phyloP scores from a whole-genome alignment of 1,140 invertebrate species.

The Drosophila dunni region DNA sequence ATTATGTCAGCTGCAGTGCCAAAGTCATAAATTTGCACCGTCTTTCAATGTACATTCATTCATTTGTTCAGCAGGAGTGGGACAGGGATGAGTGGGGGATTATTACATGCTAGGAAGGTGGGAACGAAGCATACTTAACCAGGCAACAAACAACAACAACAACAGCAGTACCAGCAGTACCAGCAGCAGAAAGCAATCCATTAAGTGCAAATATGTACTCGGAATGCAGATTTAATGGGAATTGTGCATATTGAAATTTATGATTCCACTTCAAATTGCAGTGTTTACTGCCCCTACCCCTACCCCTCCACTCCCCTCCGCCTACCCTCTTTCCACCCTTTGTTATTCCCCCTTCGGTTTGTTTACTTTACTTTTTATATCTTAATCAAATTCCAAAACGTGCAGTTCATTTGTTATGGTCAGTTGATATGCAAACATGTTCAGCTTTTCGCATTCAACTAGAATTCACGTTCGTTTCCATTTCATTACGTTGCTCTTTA shows the following conservation, averaged over 20 bases:
- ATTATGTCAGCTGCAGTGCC: slow-evolving; percentile 78
- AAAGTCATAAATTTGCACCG: slow-evolving; percentile 75
- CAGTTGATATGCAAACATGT: slow-evolving; percentile 27
- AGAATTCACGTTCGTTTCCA: slow-evolving; percentile 12
- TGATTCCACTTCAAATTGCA: slow-evolving; percentile 30
- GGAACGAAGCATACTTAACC: slow-evolving; percentile 21
- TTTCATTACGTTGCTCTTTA: neutral
- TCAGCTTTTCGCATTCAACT: slow-evolving; percentile 18
- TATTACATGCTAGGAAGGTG: neutral
- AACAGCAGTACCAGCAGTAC: neutral
- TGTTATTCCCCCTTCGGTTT: neutral
- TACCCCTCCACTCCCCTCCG: neutral
- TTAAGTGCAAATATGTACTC: slow-evolving; percentile 46
- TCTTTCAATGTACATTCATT: slow-evolving; percentile 48
- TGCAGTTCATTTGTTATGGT: slow-evolving; percentile 32
- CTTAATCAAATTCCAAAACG: slow-evolving; percentile 49
- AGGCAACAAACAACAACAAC: slow-evolving; percentile 6
- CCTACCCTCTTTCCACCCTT: neutral
- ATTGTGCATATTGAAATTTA: slow-evolving; percentile 56
- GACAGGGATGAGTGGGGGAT: neutral
- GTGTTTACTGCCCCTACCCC: neutral
- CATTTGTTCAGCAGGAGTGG: slow-evolving; percentile 14
- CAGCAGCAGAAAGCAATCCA: slow-evolving; percentile 31
- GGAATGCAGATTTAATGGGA: slow-evolving; percentile 55
- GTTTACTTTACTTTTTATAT: slow-evolving; percentile 4